Base-by-base conservation (phyloP, 2,888 invertebrate genomes). In the Ephialtes manifestator region DNA sequence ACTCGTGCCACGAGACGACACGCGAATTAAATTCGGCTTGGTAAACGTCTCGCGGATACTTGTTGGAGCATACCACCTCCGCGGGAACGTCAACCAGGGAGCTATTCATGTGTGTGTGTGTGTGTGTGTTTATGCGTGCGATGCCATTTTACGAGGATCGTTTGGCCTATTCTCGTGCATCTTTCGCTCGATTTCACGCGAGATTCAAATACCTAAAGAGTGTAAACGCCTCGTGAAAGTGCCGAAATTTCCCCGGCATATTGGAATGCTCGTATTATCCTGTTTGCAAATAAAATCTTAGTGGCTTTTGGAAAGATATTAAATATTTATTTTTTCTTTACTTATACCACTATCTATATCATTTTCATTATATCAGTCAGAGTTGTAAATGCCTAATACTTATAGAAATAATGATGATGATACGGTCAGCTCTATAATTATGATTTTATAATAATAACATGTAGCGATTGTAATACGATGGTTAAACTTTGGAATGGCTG, bases 1-100 rank as follows among this genome's bases (percentile, higher is more conserved):
- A 78, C 75, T 84, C 81, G 84, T 79, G 86, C 84, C 86, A 84
- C 75, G 81, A 86, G 81, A 81, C 81, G 78, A 81, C 74, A 83
- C 85, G 85, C 84, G 84, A 81, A 86, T 86, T 83, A 81, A 83
- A 84, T 81, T 86, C 81, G 74, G 81, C 71, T 84, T 84, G 81
- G 84, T 86, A 86, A 84, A 84, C 81, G 86, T 84, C 81, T 74
- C 81, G 83, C 65, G 84, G 84, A 84, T 84, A 81, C 83, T 84
- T 81, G 83, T 84, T 84, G 84, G 85, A 85, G 75, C 74, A 78
- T 51, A 43, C 28, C 78, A 67, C 51, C 78, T 78, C 39, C 39
- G 60, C 60, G 43, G 58, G 48, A 35, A 35, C 72, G 58, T 39
- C 77, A 28, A 43, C 53, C 31, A 68, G 18, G 35, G 13, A 72